Evolutionary conservation across 2,113 vertebrate species (phyloP), one percentile per base, ranked within the genome.

Genomic region (Corapipo altera): DNA sequence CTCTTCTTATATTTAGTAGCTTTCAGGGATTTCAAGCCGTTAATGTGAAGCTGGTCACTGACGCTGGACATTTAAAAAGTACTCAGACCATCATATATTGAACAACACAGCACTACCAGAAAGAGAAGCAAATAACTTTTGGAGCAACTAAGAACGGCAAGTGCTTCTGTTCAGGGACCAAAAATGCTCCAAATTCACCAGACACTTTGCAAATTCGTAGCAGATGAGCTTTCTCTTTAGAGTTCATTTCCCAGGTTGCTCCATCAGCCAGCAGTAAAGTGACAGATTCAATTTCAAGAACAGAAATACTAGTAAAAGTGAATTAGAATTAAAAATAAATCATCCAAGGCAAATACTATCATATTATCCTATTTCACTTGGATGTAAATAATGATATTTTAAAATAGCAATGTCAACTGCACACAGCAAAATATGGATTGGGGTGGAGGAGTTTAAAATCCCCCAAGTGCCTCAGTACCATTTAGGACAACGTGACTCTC

Each of bases 321-420:
- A 95, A 64, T 71, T 78, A 78, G 21, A 91, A 95, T 74, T 64
- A 64, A 91, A 95, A 91, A 88, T 14, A 92, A 89, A 95, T 74
- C 3, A 41, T 64, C 32, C 55, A 73, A 89, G 48, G 33, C 33
- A 92, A 95, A 89, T 91, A 64, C 30, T 77, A 32, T 43, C 43
- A 7, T 74, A 92, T 77, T 39, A 70, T 61, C 44, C 48, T 75
- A 61, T 65, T 82, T 81, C 4, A 7, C 24, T 44, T 66, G 9
- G 13, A 73, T n/a, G 90, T 64, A 79, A 85, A 82, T 52, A 88
- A 54, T 30, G 43, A 51, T 20, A 78, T 82, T 93, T 94, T 32
- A 61, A 75, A 95, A 93, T 3, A 85, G 44, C 33, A 54, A 12
- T 33, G 35, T 72, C 85, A 91, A 86, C 18, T n/a, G 12, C 44